Evolutionary conservation across 1,140 invertebrate genomes (phyloP).

Genomic region (Dolichoris vasculosae): DNA sequence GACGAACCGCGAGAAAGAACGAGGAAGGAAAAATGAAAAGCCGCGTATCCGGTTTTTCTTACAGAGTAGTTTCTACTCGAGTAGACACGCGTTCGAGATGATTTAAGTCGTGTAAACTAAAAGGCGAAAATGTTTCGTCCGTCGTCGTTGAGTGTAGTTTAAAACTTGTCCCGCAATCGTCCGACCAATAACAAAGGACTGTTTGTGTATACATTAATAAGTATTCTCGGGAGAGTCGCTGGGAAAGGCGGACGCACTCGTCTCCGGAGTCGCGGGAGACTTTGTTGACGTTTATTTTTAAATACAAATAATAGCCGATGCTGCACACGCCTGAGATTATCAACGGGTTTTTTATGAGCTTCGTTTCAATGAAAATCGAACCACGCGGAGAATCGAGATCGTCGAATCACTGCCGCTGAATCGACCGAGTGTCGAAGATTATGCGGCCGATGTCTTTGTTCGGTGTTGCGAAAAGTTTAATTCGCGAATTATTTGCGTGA

Average conservation of each 20-base stretch:
- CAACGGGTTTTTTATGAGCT: too few relatives aligned
- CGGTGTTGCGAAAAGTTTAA: neutral
- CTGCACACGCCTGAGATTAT: too few relatives aligned
- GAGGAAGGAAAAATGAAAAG: neutral
- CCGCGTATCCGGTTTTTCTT: neutral
- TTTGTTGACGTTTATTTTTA: neutral
- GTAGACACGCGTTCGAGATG: neutral
- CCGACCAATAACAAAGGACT: neutral
- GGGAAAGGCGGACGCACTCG: too few relatives aligned
- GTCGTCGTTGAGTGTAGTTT: neutral
- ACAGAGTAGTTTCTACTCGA: constrained; percentile 6
- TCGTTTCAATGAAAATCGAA: neutral
- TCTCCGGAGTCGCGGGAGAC: neutral
- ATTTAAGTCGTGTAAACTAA: neutral
- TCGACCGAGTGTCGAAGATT: neutral
- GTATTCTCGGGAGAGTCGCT: too few relatives aligned
- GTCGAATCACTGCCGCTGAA: neutral
- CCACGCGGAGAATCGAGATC: neutral
- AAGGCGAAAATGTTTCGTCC: neutral
- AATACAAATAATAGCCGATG: neutral
- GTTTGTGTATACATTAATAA: neutral
- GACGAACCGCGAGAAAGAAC: neutral
- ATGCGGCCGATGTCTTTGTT: neutral
- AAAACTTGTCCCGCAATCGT: neutral
- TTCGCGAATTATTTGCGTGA: neutral